These are phyloP conservation scores for Buceros bicornis DNA, from an alignment of 2,797 vertebrate species.

Conservation along the genomic window DNA sequence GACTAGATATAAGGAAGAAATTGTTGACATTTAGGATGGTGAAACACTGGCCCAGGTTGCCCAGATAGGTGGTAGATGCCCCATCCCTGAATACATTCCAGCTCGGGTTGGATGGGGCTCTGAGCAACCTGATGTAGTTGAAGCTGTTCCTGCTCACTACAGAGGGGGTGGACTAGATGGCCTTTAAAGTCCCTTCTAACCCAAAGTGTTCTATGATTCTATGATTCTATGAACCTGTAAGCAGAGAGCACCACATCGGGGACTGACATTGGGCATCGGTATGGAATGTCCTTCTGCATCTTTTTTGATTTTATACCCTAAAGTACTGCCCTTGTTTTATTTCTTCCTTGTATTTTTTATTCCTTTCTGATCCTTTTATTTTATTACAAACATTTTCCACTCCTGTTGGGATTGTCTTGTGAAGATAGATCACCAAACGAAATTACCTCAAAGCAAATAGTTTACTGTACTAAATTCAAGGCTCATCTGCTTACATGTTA, in stretches of 20 bases:
- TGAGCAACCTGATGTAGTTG: too few species aligned
- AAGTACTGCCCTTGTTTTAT: background rate
- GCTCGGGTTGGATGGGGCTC: too few species aligned
- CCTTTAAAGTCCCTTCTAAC: too few species aligned
- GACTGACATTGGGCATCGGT: background rate
- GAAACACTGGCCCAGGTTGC: too few species aligned
- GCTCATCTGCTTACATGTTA: background rate
- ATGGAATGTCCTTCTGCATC: background rate
- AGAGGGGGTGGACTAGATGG: too few species aligned
- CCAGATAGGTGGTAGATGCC: too few species aligned
- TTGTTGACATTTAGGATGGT: too few species aligned
- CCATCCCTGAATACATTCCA: too few species aligned
- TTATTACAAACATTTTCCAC: background rate
- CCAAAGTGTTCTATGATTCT: too few species aligned
- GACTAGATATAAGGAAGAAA: too few species aligned
- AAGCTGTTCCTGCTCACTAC: too few species aligned
- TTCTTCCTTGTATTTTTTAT: background rate
- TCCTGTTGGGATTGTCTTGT: background rate
- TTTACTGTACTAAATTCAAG: background rate
- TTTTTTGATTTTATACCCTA: background rate
- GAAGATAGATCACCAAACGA: background rate
- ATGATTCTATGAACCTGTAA: background rate
- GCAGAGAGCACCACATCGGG: background rate
- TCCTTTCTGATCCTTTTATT: background rate
- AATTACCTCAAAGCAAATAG: background rate